phyloP scores from a whole-genome alignment of 2,797 vertebrate genomes.

The Euthynnus affinis region DNA sequence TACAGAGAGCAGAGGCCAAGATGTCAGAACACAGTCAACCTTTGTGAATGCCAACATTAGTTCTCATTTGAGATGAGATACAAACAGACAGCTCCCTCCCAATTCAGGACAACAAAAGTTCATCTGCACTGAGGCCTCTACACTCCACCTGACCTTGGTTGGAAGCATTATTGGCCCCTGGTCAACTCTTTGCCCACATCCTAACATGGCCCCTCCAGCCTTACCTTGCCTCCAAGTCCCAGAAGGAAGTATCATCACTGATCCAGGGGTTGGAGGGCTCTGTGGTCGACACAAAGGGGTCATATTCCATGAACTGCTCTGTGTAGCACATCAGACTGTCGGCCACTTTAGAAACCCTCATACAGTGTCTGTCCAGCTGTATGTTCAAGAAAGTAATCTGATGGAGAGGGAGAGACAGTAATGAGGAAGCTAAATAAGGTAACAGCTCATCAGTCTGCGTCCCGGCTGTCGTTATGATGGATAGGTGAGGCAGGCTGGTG shows the following conservation, averaged over 20 bases:
- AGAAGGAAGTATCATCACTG: conserved; percentile 91
- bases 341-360: conserved; percentile 99
- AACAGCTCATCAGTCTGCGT: conserved; percentile 60
- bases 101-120: conserved; percentile 20
- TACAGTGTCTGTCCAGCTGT: conserved; percentile 97
- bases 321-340: conserved; percentile 96
- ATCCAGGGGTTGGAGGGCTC: conserved; percentile 97
- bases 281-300: conserved; percentile 89
- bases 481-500: conserved; percentile 40
- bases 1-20: conserved; percentile 2
- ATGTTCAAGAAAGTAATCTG: conserved; percentile 95
- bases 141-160: conserved; percentile 23
- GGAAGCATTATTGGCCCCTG: neutral
- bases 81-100: conserved; percentile 30
- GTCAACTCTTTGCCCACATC: conserved; percentile 1
- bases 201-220: conserved; percentile 6
- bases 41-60: conserved; percentile 22
- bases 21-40: conserved; percentile 23
- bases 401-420: conserved; percentile 54
- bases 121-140: conserved; percentile 4
- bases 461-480: conserved; percentile 56
- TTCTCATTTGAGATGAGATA: conserved; percentile 29
- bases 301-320: conserved; percentile 95
- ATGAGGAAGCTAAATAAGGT: conserved; percentile 69
- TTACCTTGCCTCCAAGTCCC: conserved; percentile 96